Base-by-base conservation (phyloP, 2,113 vertebrate species). In the Tetrax tetrax region DNA sequence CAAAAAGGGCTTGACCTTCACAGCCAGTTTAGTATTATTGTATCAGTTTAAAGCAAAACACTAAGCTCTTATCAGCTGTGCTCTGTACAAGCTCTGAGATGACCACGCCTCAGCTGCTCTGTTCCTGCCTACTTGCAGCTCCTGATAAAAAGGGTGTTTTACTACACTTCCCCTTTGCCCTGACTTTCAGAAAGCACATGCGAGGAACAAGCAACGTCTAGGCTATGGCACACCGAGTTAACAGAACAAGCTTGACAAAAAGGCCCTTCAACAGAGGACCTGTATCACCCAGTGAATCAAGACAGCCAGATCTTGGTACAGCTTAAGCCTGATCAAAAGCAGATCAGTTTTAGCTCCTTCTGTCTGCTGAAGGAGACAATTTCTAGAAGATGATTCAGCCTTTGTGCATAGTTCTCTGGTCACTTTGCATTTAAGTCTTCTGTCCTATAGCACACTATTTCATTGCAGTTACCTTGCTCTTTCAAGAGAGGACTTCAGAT, bases 71-170 rank as follows among this genome's bases (percentile, higher is more conserved):
- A 97, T 97, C 97, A 85, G 92, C 50, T 29, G 18, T 11, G 63
- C 43, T 91, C 69, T 76, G 89, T 29, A 22, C 0, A 3, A 66
- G 61, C 82, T 59, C 56, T 0, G 28, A 31, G 82, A 35, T 19
- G 57, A 80, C 89, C 83, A 38, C 84, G 6, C 95, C 96, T 95
- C 82, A 38, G 87, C 43, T 8, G 12, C 72, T 85, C 89, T 43
- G 61, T 57, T 71, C 69, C 88, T 77, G 84, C 68, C 47, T 90
- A 8, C 72, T 81, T 84, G 82, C 50, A 77, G 70, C 41, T 93
- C 61, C 63, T 33, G 97, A 97, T 97, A 97, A 97, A 59, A 11
- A 80, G 65, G 66, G 41, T 43, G 86, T 75, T 93, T 64, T 59
- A 61, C 76, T 72, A 43, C 18, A 57, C 56, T 85, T 87, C 92